Evolutionary conservation across 2,888 invertebrate genomes (phyloP).

Genomic region (Drosophila hawaiiensis): DNA sequence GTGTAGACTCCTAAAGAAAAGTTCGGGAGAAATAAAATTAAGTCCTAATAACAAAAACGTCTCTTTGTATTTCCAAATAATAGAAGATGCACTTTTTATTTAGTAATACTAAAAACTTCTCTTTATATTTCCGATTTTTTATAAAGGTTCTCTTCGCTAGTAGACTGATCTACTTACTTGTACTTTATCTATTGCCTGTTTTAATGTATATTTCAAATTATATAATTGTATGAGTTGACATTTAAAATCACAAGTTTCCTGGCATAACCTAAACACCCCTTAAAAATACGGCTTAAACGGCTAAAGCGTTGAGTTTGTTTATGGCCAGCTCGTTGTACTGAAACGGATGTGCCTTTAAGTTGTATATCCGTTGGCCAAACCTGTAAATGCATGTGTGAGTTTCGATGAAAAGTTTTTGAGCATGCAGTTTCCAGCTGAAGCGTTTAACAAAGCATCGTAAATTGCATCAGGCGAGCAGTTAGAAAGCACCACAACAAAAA

Average conservation of each 20-base stretch:
- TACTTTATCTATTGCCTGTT: accelerated
- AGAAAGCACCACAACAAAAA: constrained; percentile 17
- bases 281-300: background rate
- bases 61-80: background rate
- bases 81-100: background rate
- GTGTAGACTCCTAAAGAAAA: background rate
- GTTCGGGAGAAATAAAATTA: background rate
- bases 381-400: constrained; percentile 15
- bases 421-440: constrained; percentile 72
- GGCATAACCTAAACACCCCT: background rate
- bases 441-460: constrained; percentile 79
- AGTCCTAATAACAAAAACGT: background rate
- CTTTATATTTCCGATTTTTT: background rate
- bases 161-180: background rate
- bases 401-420: constrained; percentile 46
- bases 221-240: background rate
- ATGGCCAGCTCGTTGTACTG: constrained; percentile 60
- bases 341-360: constrained; percentile 78
- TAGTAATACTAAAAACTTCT: background rate
- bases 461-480: constrained; percentile 70
- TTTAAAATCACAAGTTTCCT: background rate
- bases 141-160: background rate
- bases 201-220: background rate
- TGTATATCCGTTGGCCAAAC: constrained; percentile 67
- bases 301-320: constrained; percentile 66